Percentiles rank a stretch among this genome's conserved stretches.
These are phyloP conservation scores for Sepiola atlantica DNA, from an alignment of 2,888 invertebrate genomes.

Conservation along the genomic window DNA sequence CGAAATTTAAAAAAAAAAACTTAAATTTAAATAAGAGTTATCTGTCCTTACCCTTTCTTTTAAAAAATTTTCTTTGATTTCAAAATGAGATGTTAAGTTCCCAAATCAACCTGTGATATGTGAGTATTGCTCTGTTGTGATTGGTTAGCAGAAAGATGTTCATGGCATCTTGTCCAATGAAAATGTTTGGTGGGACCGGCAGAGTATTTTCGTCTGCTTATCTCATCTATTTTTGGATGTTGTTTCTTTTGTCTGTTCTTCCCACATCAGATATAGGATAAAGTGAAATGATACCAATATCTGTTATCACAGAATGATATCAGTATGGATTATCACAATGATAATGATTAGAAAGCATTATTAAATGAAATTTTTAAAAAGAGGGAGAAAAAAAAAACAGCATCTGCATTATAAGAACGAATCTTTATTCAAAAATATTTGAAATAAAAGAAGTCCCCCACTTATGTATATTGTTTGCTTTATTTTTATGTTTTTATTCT, in stretches of 20 bases:
- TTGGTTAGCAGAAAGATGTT: not conserved
- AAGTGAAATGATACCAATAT: conserved; percentile 6
- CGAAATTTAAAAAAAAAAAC: not conserved
- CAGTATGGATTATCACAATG: not conserved
- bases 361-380: not conserved
- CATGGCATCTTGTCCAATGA: not conserved
- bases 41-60: not conserved
- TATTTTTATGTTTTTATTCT: not conserved
- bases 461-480: not conserved
- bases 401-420: not conserved
- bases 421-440: conserved; percentile 36
- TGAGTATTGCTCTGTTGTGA: conserved; percentile 41
- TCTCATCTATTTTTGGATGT: conserved; percentile 22
- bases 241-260: conserved; percentile 22
- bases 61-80: not conserved
- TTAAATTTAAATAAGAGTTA: not conserved
- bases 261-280: conserved; percentile 32
- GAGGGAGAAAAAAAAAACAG: not conserved
- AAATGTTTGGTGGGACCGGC: not conserved
- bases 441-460: conserved; percentile 42
- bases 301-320: not conserved
- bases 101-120: conserved; percentile 45
- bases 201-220: not conserved
- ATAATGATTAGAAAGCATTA: not conserved
- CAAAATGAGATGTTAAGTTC: conserved; percentile 13